These are phyloP conservation scores for Eledona agricola DNA, from an alignment of 2,888 invertebrate species.

Conservation along the genomic window DNA sequence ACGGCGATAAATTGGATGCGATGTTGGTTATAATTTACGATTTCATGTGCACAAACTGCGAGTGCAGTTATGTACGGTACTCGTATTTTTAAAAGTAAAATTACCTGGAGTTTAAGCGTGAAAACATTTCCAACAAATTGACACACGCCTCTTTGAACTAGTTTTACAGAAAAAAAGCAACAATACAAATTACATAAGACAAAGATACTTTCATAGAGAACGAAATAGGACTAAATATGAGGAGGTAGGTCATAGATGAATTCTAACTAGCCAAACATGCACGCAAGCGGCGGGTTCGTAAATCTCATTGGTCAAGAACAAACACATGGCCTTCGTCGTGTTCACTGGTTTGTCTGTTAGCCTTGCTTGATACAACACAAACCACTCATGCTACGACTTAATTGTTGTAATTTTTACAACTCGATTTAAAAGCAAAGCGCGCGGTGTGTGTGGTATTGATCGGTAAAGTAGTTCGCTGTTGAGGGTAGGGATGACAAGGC, in stretches of 20 bases:
- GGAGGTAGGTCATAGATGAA: constrained; percentile 30
- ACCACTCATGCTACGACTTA: no score
- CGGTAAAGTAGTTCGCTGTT: constrained; percentile 32
- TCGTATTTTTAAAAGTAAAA: constrained; percentile 14
- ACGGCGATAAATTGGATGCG: constrained; percentile 16
- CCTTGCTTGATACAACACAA: no score
- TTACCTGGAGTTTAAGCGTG: constrained; percentile 18
- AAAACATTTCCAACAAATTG: constrained; percentile 12
- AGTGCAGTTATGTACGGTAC: constrained; percentile 22
- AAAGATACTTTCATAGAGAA: constrained; percentile 21
- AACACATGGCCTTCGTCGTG: constrained; percentile 14
- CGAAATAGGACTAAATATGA: constrained; percentile 28
- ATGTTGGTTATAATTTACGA: constrained; percentile 14
- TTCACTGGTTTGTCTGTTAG: no score
- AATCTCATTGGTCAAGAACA: constrained; percentile 9
- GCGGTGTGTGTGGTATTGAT: constrained; percentile 32
- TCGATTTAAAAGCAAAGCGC: no score
- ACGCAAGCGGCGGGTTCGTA: constrained; percentile 23
- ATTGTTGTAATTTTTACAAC: no score
- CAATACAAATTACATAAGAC: constrained; percentile 6
- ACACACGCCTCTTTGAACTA: constrained; percentile 12
- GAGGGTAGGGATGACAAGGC: constrained; percentile 37
- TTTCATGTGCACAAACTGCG: constrained; percentile 11
- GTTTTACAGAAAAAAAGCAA: constrained; percentile 3
- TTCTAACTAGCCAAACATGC: constrained; percentile 26